Base-by-base conservation (phyloP, 2,797 vertebrate species). In the Lindbergichthys nudifrons region DNA sequence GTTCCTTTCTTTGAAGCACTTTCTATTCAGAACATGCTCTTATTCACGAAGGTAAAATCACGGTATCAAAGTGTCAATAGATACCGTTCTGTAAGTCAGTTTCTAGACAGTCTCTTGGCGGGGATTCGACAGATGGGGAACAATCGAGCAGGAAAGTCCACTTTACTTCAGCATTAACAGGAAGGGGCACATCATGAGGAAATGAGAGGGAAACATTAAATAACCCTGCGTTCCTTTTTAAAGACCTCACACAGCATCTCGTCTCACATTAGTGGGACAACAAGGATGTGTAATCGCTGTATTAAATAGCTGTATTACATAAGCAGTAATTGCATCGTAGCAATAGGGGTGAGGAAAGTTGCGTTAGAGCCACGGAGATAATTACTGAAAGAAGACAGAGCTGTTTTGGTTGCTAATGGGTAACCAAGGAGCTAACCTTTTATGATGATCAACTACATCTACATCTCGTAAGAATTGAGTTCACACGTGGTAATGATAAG, bases 291-390 rank as follows among this genome's bases (percentile, higher is more conserved):
- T 70, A 51, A 60, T 16, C 9, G 21, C 56, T 15, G 53, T 70
- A 19, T 66, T 73, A 64, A 70, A 79, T 48, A 72, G 59, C 26
- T 41, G 50, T 18, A n/a, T 77, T 77, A 21, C 72, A 65, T 64
- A 26, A 85, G 66, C 66, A 18, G 50, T 77, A 65, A 85, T 69
- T 79, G 51, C 61, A 80, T 84, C 66, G 10, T 6, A 70, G 50
- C 50, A 46, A 62, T 73, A 46, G 48, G 9, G 8, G 16, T 54
- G 76, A 76, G 72, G 53, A 70, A 81, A 64, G 71, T 65, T 71
- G 10, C 50, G 61, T 68, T 72, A 46, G 30, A 74, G 15, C 50
- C 30, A 10, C 16, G 10, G 64, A 15, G 67, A 67, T 75, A 75
- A 82, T 79, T 69, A 77, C 56, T 43, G 36, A n/a, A 5, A 51